phyloP scores from a whole-genome alignment of 2,113 vertebrate species.

The Sylvietta virens region DNA sequence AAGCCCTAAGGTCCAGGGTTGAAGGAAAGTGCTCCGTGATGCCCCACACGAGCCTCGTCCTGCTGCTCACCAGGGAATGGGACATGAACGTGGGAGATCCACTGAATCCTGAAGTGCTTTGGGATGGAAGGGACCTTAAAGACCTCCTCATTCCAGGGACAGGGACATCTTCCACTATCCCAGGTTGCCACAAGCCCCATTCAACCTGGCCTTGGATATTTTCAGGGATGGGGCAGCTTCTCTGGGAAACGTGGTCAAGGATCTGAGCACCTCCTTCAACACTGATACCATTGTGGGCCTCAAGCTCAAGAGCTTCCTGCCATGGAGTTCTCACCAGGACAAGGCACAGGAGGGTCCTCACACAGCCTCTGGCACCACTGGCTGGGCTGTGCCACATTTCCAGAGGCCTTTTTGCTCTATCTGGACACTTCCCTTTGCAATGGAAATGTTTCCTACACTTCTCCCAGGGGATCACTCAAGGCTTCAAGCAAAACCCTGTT shows the following conservation, averaged over 20 bases:
- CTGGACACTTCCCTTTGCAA: not conserved
- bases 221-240: not conserved
- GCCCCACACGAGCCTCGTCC: not conserved
- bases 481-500: not conserved
- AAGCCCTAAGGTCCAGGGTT: not conserved
- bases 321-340: not conserved
- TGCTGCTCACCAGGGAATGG: not conserved
- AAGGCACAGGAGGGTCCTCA: not conserved
- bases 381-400: not conserved
- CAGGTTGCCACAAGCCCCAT: not conserved
- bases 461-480: not conserved
- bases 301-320: not conserved
- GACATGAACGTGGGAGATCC: rapidly evolving
- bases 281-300: rapidly evolving
- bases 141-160: not conserved
- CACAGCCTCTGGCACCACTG: not conserved
- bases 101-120: not conserved
- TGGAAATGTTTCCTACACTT: not conserved
- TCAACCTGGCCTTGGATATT: not conserved
- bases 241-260: not conserved
- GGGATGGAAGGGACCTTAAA: not conserved
- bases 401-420: not conserved
- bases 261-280: not conserved
- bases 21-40: not conserved
- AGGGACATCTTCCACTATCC: not conserved